Conservation (phyloP, 2,113 vertebrate species). For the Stigmatopora argus region DNA sequence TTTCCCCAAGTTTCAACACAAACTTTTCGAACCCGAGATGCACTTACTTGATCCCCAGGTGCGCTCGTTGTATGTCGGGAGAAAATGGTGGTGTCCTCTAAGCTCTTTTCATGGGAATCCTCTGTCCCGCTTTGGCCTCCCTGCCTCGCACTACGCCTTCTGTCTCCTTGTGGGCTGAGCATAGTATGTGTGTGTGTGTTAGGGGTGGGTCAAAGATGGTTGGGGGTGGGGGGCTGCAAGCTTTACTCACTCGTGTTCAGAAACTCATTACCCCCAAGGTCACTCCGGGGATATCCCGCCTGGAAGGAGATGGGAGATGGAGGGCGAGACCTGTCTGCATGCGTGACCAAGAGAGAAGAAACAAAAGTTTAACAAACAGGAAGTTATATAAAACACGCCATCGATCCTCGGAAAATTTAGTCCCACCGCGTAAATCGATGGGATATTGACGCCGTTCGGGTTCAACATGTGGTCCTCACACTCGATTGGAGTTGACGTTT, state of each 20-base stretch:
- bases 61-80: slow-evolving; percentile 59
- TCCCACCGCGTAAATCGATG: slow-evolving; percentile 38
- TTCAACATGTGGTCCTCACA: slow-evolving; percentile 3
- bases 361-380: not conserved
- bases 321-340: slow-evolving; percentile 8
- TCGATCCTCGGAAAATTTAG: slow-evolving; percentile 56
- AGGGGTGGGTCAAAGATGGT: slow-evolving; percentile 41
- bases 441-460: slow-evolving; percentile 33
- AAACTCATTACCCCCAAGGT: slow-evolving; percentile 75
- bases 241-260: slow-evolving; percentile 72
- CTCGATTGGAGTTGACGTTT: not conserved
- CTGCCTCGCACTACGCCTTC: slow-evolving; percentile 53
- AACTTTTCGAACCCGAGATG: slow-evolving; percentile 10
- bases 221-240: slow-evolving; percentile 56
- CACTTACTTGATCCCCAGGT: slow-evolving; percentile 72
- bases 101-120: slow-evolving; percentile 64
- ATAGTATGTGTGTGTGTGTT: slow-evolving; percentile 34
- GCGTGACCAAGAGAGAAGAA: not conserved
- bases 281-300: slow-evolving; percentile 66
- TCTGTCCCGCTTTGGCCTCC: slow-evolving; percentile 49
- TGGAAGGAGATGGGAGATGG: slow-evolving; percentile 46
- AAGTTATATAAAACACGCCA: slow-evolving; percentile 40
- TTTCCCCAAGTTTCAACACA: too few relatives aligned
- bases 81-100: slow-evolving; percentile 53
- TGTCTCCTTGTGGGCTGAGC: slow-evolving; percentile 62